A percentile compares a stretch with the other conserved stretches of the same genome.
Evolutionary conservation across 2,888 invertebrate species (phyloP).

Genomic region (Glaucopsyche alexis): DNA sequence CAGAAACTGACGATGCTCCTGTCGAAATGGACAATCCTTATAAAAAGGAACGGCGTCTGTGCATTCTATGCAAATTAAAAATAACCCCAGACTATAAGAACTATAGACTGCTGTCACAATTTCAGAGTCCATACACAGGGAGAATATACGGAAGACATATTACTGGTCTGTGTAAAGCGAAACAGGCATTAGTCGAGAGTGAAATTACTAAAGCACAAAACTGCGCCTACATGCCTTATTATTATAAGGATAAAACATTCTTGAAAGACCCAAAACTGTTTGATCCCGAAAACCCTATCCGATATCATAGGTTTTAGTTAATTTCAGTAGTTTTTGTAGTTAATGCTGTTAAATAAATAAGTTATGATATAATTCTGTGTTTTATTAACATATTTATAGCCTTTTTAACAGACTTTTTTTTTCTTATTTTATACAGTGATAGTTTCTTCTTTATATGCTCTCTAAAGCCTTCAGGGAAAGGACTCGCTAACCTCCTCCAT

Average conservation of each 20-base stretch:
- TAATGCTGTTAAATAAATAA: slow-evolving; percentile 32
- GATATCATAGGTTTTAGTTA: slow-evolving; percentile 86
- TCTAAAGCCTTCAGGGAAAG: too few species aligned
- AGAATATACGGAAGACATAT: slow-evolving; percentile 94
- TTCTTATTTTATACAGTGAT: too few species aligned
- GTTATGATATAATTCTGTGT: neutral
- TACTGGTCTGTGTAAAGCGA: slow-evolving; percentile 93
- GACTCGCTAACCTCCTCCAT: too few species aligned
- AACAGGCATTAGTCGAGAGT: slow-evolving; percentile 86
- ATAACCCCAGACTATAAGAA: slow-evolving; percentile 96
- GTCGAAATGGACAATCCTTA: slow-evolving; percentile 89
- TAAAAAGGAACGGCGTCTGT: slow-evolving; percentile 84
- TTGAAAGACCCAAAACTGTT: slow-evolving; percentile 94
- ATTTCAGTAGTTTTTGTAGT: slow-evolving; percentile 2
- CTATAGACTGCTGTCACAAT: slow-evolving; percentile 93
- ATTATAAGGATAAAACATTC: slow-evolving; percentile 89
- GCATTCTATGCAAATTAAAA: slow-evolving; percentile 90
- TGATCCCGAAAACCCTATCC: slow-evolving; percentile 90
- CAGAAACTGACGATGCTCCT: slow-evolving; percentile 63
- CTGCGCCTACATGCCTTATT: slow-evolving; percentile 90
- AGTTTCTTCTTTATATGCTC: too few species aligned
- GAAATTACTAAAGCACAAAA: slow-evolving; percentile 88
- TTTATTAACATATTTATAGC: neutral
- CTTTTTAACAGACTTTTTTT: too few species aligned
- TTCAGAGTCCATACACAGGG: slow-evolving; percentile 97